phyloP scores from a whole-genome alignment of 2,113 vertebrate species.

The Strix uralensis region DNA sequence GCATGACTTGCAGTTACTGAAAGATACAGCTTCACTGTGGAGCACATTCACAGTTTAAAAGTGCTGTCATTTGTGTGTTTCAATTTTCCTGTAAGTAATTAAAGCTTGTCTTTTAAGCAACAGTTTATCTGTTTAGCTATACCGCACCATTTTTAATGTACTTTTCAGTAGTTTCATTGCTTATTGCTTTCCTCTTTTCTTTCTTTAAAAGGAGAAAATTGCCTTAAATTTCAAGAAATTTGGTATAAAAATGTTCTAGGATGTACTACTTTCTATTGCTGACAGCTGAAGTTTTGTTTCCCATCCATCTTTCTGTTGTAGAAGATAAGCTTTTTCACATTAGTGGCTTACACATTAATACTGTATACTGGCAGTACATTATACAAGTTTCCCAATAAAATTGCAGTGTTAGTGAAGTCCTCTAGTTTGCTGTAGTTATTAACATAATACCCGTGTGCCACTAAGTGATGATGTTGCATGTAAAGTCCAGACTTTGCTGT shows the following conservation, averaged over 20 bases:
- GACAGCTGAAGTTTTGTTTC: not conserved
- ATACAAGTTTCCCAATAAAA: not conserved
- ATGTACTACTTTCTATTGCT: not conserved
- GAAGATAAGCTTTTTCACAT: not conserved
- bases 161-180: not conserved
- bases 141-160: not conserved
- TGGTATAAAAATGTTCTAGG: not conserved
- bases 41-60: not conserved
- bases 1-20: not conserved
- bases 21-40: not conserved
- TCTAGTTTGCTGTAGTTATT: not conserved
- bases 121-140: not conserved
- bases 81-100: not conserved
- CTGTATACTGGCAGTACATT: not conserved
- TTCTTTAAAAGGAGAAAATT: not conserved
- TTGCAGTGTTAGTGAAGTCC: not conserved
- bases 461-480: not conserved
- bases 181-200: not conserved
- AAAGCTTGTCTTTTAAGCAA: not conserved
- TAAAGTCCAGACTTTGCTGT: not conserved
- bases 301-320: not conserved
- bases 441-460: rapidly evolving
- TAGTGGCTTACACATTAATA: not conserved
- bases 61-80: not conserved
- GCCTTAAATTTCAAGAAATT: not conserved